Percentiles rank a stretch among this genome's conserved stretches.
Evolutionary conservation across 2,797 vertebrate genomes (phyloP).

Genomic region (Acanthiza pusilla): DNA sequence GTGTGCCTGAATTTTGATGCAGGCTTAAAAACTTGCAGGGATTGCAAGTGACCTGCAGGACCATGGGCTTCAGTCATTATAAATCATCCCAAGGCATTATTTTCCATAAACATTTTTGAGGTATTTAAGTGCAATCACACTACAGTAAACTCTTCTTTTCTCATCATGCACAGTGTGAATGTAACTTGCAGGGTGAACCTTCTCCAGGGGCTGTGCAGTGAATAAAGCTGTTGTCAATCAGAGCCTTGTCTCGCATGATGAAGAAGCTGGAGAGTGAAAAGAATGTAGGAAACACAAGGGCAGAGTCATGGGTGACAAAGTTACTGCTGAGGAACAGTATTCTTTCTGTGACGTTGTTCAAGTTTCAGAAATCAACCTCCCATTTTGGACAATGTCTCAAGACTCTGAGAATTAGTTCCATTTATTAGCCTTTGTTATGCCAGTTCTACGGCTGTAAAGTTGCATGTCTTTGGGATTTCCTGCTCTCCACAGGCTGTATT

Average conservation of each 20-base stretch:
- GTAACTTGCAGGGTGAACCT: background rate
- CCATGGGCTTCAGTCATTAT: background rate
- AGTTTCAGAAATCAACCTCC: background rate
- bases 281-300: background rate
- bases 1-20: background rate
- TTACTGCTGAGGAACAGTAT: background rate
- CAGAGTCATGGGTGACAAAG: background rate
- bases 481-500: background rate
- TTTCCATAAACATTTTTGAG: background rate
- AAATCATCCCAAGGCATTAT: background rate
- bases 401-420: background rate
- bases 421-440: background rate
- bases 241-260: background rate
- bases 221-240: background rate
- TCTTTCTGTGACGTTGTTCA: background rate
- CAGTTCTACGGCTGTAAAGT: background rate
- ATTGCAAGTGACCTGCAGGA: background rate
- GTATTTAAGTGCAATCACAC: background rate
- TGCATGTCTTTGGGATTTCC: constrained; percentile 5
- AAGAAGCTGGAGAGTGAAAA: background rate
- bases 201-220: background rate
- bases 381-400: background rate
- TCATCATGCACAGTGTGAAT: background rate
- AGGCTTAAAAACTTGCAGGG: background rate
- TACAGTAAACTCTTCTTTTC: background rate